Conservation (phyloP, 2,797 vertebrate genomes). For the Pachyuromys duprasi region DNA sequence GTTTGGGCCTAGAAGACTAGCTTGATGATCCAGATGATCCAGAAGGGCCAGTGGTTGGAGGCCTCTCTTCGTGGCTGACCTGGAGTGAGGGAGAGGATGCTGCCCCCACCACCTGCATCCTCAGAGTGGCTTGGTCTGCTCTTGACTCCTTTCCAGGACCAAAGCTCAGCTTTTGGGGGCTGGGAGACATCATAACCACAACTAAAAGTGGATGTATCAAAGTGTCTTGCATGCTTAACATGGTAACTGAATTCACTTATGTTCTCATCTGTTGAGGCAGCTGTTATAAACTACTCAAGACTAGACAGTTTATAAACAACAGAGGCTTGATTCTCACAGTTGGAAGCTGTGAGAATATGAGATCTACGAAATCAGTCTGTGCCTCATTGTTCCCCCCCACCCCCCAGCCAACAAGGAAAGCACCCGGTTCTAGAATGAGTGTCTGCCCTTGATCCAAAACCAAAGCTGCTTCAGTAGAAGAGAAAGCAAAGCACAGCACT, state of each 20-base stretch:
- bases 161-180: neutral
- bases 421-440: neutral
- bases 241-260: neutral
- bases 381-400: no score
- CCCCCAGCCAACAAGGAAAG: neutral
- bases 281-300: neutral
- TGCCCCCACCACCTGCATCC: neutral
- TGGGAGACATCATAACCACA: neutral
- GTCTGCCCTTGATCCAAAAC: neutral
- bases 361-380: no score
- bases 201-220: neutral
- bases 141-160: neutral
- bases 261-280: neutral
- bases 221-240: neutral
- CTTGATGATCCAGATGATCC: neutral
- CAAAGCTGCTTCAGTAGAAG: neutral
- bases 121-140: neutral
- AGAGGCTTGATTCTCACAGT: neutral
- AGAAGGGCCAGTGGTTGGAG: neutral
- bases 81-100: neutral
- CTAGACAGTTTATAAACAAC: neutral
- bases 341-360: neutral
- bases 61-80: neutral
- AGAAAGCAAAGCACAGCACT: neutral
- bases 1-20: neutral